Base-by-base conservation (phyloP, 2,113 vertebrate genomes). In the Malurus alboscapulatus region DNA sequence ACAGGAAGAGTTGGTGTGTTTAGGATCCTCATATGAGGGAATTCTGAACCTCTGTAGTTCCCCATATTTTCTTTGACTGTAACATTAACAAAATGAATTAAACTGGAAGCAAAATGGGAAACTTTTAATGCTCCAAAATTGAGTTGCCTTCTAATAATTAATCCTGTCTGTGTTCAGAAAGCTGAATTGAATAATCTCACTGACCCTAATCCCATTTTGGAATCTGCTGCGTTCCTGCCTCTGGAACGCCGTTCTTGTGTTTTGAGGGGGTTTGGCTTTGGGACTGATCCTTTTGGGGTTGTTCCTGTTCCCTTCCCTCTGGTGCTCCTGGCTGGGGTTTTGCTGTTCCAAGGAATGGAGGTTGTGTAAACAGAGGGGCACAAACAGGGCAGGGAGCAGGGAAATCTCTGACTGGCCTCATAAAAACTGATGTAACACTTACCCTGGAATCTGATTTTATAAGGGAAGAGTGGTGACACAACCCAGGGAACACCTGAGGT, bases 171-270 rank as follows among this genome's bases (percentile, higher is more conserved):
- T 3, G 1, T 13, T 44, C 81, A 42, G 73, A 47, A 63, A 47
- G 48, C 36, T 27, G 69, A 57, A 48, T 3, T 6, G 48, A 74
- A 53, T 42, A 11, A 80, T 50, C 81, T 51, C 54, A 4, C 10
- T 84, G 73, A 53, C 47, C 55, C 44, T 62, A 17, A 68, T 87
- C 55, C 63, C 76, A 2, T 44, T 61, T 76, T 53, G 38, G 5
- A 32, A 18, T 54, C 59, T 63, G 34, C 61, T 36, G 45, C 4
- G 0, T 34, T 55, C 30, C 74, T 65, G 45, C 71, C 79, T 72
- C 50, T 8, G 14, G 2, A 44, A 6, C 4, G 10, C 45, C 14
- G 8, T 7, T 42, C 6, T 32, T 16, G 1, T 17, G 0, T 54
- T 78, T 59, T 20, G 24, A 3, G 76, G 21, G 34, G 21, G 16